Percentiles rank a stretch among this genome's conserved stretches.
phyloP scores from a whole-genome alignment of 1,140 invertebrate genomes.

The Drosophila quadrilineata region DNA sequence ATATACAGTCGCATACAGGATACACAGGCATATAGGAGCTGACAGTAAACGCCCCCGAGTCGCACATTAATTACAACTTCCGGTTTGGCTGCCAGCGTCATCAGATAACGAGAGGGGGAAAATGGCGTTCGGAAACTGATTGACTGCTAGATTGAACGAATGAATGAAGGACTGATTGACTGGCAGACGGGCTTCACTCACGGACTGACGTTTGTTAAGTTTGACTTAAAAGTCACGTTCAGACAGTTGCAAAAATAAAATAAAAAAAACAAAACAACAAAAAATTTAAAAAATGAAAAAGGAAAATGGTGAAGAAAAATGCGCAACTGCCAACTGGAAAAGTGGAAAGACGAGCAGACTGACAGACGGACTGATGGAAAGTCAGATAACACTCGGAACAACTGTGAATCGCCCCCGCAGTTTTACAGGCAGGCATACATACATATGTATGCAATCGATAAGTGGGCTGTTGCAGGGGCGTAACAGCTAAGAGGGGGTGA shows the following conservation, averaged over 20 bases:
- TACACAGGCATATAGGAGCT: not conserved
- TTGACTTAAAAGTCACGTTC: conserved; percentile 70
- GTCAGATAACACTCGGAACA: not conserved
- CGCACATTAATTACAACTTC: conserved; percentile 76
- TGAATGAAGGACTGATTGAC: conserved; percentile 19
- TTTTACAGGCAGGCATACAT: conserved; percentile 1
- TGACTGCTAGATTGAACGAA: conserved; percentile 64
- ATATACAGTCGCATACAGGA: conserved; percentile 27
- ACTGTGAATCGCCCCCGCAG: not conserved
- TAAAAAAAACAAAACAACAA: not conserved
- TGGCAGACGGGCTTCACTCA: too few species aligned
- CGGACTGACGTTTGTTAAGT: conserved; percentile 37
- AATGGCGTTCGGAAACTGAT: conserved; percentile 44
- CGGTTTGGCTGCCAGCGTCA: conserved; percentile 43
- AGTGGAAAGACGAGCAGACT: conserved; percentile 2
- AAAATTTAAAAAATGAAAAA: not conserved
- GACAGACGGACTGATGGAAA: not conserved
- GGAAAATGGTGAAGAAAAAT: conserved; percentile 16
- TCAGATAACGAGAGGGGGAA: conserved; percentile 21
- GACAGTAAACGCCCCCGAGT: conserved; percentile 60
- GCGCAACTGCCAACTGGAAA: conserved; percentile 39
- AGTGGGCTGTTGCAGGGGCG: conserved; percentile 20
- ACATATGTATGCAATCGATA: conserved; percentile 20
- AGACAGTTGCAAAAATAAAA: conserved; percentile 10
- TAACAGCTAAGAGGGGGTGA: not conserved